Conservation (phyloP, 2,113 vertebrate genomes). For the Gobiocypris rarus region DNA sequence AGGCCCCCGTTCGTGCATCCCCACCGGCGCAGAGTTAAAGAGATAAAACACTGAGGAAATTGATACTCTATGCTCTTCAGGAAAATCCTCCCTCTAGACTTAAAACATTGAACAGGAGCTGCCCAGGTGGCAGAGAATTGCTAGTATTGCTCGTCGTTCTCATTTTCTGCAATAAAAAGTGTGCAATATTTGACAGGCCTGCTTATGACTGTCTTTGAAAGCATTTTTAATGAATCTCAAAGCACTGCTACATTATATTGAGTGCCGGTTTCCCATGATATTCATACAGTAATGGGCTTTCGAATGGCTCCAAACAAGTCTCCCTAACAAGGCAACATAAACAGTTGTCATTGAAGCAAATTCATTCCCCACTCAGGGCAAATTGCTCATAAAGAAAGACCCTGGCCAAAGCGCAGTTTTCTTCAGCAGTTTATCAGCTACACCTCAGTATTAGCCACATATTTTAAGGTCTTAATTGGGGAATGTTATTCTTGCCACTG, state of each 20-base stretch:
- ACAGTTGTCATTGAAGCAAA: slow-evolving; percentile 61
- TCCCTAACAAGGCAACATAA: slow-evolving; percentile 49
- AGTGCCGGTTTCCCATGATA: slow-evolving; percentile 25
- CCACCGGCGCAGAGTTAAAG: slow-evolving; percentile 59
- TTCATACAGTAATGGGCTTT: slow-evolving; percentile 53
- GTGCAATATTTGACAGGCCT: slow-evolving; percentile 17
- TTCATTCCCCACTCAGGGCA: slow-evolving; percentile 61
- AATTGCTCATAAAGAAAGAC: slow-evolving; percentile 54
- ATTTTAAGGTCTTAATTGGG: slow-evolving; percentile 72
- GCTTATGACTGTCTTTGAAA: slow-evolving; percentile 20
- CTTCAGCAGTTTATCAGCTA: slow-evolving; percentile 52
- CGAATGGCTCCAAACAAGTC: slow-evolving; percentile 42
- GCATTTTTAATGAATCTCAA: slow-evolving; percentile 36
- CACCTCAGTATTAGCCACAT: slow-evolving; percentile 51
- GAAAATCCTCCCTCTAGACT: slow-evolving; percentile 36
- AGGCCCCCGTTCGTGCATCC: slow-evolving; percentile 35
- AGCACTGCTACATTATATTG: neutral
- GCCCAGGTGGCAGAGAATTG: slow-evolving; percentile 29
- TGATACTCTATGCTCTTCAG: slow-evolving; percentile 41
- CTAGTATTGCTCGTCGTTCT: neutral
- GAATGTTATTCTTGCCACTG: slow-evolving; percentile 58
- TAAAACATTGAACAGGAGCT: slow-evolving; percentile 32
- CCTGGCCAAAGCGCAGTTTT: slow-evolving; percentile 60
- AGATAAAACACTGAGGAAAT: slow-evolving; percentile 56
- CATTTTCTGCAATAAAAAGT: slow-evolving; percentile 10